These are phyloP conservation scores for Bergia sp. DNA, from an alignment of 92 coral and sea anemone genomes.

Conservation along the genomic window DNA sequence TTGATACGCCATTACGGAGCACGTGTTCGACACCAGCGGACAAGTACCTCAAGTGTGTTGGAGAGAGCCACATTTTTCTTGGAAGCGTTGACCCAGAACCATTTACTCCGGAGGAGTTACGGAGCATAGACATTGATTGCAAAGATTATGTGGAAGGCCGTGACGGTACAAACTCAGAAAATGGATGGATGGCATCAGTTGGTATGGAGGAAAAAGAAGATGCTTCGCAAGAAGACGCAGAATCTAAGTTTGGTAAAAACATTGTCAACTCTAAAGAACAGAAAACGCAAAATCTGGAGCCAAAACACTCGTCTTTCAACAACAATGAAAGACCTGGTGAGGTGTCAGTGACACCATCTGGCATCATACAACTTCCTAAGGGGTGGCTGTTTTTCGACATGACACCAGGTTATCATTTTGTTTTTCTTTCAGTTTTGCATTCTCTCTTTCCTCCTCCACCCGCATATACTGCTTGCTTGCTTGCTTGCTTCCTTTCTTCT, in stretches of 20 bases:
- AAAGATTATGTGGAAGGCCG: background rate
- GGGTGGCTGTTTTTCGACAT: slow-evolving; percentile 1
- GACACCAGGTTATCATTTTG: background rate
- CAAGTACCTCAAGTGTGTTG: slow-evolving; percentile 12
- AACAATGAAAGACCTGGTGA: background rate
- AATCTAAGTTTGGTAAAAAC: background rate
- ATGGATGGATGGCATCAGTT: background rate
- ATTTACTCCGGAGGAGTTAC: background rate
- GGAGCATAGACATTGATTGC: background rate
- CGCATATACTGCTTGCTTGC: background rate
- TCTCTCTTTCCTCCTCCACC: background rate
- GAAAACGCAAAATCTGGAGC: background rate
- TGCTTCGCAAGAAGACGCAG: background rate
- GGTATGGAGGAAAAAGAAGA: background rate
- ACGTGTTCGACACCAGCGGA: background rate
- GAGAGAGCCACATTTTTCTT: slow-evolving; percentile 33
- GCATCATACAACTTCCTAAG: background rate
- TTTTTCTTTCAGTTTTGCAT: background rate
- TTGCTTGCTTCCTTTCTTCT: background rate
- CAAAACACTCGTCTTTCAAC: background rate
- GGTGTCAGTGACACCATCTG: background rate
- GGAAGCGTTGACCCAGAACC: slow-evolving; percentile 18
- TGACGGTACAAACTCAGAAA: background rate
- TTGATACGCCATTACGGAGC: background rate
- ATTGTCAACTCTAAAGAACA: background rate